These are phyloP conservation scores for Malthinus flaveolus DNA, from an alignment of 2,888 invertebrate genomes.

Conservation along the genomic window DNA sequence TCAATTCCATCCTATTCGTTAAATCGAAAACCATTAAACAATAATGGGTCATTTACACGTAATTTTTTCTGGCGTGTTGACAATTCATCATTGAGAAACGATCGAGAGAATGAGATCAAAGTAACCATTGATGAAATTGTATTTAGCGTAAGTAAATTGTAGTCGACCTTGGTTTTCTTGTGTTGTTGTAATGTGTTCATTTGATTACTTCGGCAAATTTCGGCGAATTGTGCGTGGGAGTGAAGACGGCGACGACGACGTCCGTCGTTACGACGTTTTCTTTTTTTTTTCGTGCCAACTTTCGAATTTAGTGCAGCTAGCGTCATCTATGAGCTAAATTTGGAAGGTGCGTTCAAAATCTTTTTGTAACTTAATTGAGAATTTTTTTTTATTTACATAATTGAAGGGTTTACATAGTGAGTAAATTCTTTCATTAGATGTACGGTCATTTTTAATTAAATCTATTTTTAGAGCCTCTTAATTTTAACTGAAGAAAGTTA, in stretches of 20 bases:
- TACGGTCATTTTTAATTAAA: slow-evolving; percentile 27
- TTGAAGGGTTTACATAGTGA: slow-evolving; percentile 20
- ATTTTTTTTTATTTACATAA: slow-evolving; percentile 3
- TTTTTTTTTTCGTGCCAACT: neutral
- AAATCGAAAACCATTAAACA: slow-evolving; percentile 17
- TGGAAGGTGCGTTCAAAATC: no score
- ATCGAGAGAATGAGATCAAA: slow-evolving; percentile 8
- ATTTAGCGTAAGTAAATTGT: slow-evolving; percentile 32
- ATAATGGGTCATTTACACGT: slow-evolving; percentile 23
- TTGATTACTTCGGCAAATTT: slow-evolving; percentile 9
- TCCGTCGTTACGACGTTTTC: neutral
- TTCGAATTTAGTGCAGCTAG: no score
- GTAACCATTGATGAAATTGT: slow-evolving; percentile 35
- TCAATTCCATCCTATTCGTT: neutral
- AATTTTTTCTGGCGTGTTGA: slow-evolving; percentile 32
- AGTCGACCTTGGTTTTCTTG: slow-evolving; percentile 31
- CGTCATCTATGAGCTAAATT: no score
- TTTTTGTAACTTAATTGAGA: neutral
- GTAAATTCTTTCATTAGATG: slow-evolving; percentile 23
- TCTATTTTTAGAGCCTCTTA: slow-evolving; percentile 24
- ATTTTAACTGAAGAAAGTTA: slow-evolving; percentile 20
- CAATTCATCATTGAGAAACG: slow-evolving; percentile 30
- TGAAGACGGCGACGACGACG: slow-evolving; percentile 1
- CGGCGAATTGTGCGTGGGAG: slow-evolving; percentile 5
- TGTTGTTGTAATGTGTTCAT: slow-evolving; percentile 9